A percentile compares a stretch with the other conserved stretches of the same genome.
Conservation (phyloP, 2,888 invertebrate genomes). For the Megamerina dolium region DNA sequence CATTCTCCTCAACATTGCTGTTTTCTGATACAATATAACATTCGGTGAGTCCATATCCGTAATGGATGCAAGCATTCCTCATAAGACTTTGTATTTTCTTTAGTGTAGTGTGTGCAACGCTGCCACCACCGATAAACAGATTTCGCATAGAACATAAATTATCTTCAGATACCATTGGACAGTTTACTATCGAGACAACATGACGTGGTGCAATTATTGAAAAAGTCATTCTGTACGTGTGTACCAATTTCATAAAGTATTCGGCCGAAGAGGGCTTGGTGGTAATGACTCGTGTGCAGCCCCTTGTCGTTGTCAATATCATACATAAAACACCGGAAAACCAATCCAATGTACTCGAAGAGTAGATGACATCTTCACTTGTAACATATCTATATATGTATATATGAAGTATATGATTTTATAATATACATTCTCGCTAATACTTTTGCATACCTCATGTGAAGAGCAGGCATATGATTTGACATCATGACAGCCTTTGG, state of each 20-base stretch:
- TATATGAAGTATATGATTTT: background rate
- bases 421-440: background rate
- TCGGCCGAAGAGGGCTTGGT: constrained; percentile 25
- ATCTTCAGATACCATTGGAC: constrained; percentile 20
- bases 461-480: background rate
- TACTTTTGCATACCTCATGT: constrained; percentile 16
- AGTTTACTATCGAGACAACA: constrained; percentile 22
- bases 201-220: constrained; percentile 27
- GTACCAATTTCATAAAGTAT: constrained; percentile 26
- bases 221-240: constrained; percentile 29
- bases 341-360: constrained; percentile 31
- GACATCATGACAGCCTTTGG: background rate
- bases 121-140: constrained; percentile 26
- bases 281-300: constrained; percentile 31
- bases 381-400: constrained; percentile 5
- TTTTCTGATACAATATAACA: constrained; percentile 21
- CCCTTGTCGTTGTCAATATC: constrained; percentile 21
- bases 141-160: constrained; percentile 18
- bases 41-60: constrained; percentile 36
- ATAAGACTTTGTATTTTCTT: constrained; percentile 11
- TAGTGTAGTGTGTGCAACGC: constrained; percentile 14
- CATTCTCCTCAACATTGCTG: constrained; percentile 12
- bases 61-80: constrained; percentile 17
- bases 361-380: constrained; percentile 23
- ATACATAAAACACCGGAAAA: constrained; percentile 25